A percentile compares a stretch with the other conserved stretches of the same genome.
Evolutionary conservation across 2,888 invertebrate genomes (phyloP).

Genomic region (Trichogramma dendrolimi): DNA sequence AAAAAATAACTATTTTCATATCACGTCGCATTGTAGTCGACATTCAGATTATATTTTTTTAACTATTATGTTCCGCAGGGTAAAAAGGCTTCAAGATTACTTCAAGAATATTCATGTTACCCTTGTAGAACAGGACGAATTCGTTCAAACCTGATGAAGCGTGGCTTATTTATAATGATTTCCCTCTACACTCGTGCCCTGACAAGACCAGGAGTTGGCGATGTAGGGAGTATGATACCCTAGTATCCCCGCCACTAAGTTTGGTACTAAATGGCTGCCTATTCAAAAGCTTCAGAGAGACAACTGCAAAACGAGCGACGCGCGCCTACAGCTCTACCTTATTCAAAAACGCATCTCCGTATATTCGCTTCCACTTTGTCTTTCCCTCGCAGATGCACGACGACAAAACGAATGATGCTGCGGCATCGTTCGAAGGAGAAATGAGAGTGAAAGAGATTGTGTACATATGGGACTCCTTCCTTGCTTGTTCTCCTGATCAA

Average conservation of each 20-base stretch:
- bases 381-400: too few relatives aligned
- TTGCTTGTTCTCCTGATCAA: slow-evolving; percentile 41
- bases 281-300: slow-evolving; percentile 16
- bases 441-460: neutral
- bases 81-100: too few relatives aligned
- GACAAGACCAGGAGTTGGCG: too few relatives aligned
- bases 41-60: too few relatives aligned
- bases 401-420: too few relatives aligned
- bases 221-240: slow-evolving; percentile 35
- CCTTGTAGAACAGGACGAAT: slow-evolving; percentile 41
- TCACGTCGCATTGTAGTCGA: too few relatives aligned
- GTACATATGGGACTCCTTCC: slow-evolving; percentile 22
- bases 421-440: neutral
- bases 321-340: slow-evolving; percentile 1
- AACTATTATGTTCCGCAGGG: too few relatives aligned
- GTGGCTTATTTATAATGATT: slow-evolving; percentile 34
- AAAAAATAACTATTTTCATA: too few relatives aligned
- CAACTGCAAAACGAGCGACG: neutral
- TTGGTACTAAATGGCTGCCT: slow-evolving; percentile 45
- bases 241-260: slow-evolving; percentile 40
- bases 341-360: neutral
- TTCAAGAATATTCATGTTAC: slow-evolving; percentile 34
- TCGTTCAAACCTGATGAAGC: slow-evolving; percentile 41
- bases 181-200: neutral
- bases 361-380: too few relatives aligned